A percentile compares a stretch with the other conserved stretches of the same genome.
These are phyloP conservation scores for Melanargia galathea DNA, from an alignment of 2,888 invertebrate genomes.

Conservation along the genomic window DNA sequence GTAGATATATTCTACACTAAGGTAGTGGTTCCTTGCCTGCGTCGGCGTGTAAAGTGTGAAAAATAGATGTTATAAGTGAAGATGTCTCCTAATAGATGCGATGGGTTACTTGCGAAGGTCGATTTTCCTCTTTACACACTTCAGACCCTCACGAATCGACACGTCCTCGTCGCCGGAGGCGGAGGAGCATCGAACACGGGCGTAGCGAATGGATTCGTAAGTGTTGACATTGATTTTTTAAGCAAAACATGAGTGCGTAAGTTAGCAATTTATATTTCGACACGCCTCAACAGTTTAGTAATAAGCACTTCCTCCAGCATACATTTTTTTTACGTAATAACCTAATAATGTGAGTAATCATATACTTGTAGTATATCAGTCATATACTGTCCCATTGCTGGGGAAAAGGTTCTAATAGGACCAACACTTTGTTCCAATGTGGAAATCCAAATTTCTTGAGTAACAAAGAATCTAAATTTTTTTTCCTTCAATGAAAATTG, in stretches of 20 bases:
- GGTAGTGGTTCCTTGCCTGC: conserved; percentile 52
- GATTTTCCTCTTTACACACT: conserved; percentile 97
- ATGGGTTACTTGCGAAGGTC: conserved; percentile 91
- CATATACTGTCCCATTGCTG: neutral
- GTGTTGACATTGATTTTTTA: conserved; percentile 58
- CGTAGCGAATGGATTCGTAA: conserved; percentile 97
- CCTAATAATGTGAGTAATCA: neutral
- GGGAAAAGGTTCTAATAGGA: conserved; percentile 13
- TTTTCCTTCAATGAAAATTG: too few species aligned
- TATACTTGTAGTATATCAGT: conserved; percentile 18
- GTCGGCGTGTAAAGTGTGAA: conserved; percentile 47
- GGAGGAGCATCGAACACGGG: conserved; percentile 99
- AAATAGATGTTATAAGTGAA: conserved; percentile 62
- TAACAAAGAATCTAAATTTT: too few species aligned
- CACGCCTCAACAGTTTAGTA: conserved; percentile 57
- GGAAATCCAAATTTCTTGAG: neutral
- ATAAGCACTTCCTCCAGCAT: conserved; percentile 8
- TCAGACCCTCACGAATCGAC: conserved; percentile 94
- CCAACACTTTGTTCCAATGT: neutral
- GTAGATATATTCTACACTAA: conserved; percentile 51
- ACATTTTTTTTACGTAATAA: conserved; percentile 26
- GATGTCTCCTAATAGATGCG: conserved; percentile 80
- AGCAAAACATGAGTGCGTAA: conserved; percentile 30
- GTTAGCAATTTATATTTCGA: conserved; percentile 31
- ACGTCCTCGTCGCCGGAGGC: conserved; percentile 97